Base-by-base conservation (phyloP, 2,113 vertebrate genomes). In the Aplodontia rufa region DNA sequence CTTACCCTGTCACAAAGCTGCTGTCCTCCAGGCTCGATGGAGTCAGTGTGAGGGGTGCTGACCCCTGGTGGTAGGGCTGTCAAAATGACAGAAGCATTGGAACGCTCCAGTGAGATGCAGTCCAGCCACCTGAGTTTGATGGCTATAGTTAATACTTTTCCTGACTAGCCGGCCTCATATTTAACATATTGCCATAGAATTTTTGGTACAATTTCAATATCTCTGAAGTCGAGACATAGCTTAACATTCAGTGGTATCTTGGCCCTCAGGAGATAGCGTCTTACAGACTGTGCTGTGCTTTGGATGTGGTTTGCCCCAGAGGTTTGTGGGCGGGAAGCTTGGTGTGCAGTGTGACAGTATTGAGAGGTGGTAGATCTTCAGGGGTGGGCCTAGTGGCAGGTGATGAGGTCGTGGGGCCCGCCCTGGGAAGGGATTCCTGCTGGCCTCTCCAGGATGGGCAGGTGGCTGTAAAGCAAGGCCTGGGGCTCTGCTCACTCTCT, bases 1-100 rank as follows among this genome's bases (percentile, higher is more conserved):
- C 9, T 8, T 22, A 8, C 24, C 58, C 58, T 10, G 58, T 60
- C 58, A 28, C 24, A 60, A n/a, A n/a, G 58, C 58, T 28, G 12
- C 51, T 51, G 16, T 22, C 53, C 53, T 55, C 53, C 20, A 75
- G 26, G 8, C 81, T 58, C n/a, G 0, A 22, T 47, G 0, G 7
- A 28, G 35, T 42, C 79, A 51, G 4, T 14, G 8, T 28, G 83
- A 42, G 72, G 32, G 81, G 60, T 68, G 37, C 95, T 94, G 94
- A 86, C 91, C 94, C 60, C 93, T 95, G 86, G 55, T 72, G 93
- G 95, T 49, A 5, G 90, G 69, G 62, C 10, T 35, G 1, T 17
- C 62, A 12, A 35, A 58, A 78, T 55, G 85, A 80, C 74, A 60
- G 53, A 30, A 4, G 32, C 5, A 3, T 9, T 13, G 17, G 91